Conservation (phyloP, 1,140 invertebrate genomes). For the Rhopalosiphum maidis region DNA sequence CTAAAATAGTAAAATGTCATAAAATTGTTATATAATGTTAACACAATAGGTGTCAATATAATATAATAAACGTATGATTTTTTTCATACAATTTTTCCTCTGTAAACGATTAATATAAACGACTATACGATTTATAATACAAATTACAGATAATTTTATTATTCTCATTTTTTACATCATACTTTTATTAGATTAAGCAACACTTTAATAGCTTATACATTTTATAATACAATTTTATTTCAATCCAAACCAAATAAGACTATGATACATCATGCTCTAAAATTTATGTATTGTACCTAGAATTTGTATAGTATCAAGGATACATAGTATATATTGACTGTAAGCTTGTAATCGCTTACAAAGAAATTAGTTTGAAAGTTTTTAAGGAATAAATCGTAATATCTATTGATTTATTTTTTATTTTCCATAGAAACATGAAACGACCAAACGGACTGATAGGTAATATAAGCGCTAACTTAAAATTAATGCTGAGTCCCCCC, state of each 20-base stretch:
- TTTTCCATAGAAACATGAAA: constrained; percentile 29
- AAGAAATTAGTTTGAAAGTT: neutral
- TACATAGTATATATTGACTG: neutral
- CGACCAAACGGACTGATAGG: constrained; percentile 46
- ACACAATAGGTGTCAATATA: too few species aligned
- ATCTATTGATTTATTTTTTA: constrained; percentile 44
- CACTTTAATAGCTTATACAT: neutral
- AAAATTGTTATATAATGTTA: too few species aligned
- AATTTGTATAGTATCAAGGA: neutral
- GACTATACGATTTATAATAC: too few species aligned
- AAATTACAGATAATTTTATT: neutral
- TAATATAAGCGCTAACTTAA: constrained; percentile 7
- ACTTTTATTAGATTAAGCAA: neutral
- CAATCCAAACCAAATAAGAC: neutral
- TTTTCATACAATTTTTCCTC: too few species aligned
- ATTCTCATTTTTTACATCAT: neutral
- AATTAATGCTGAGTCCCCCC: too few species aligned
- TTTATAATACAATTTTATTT: neutral
- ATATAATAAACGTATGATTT: too few species aligned
- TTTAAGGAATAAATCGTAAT: constrained; percentile 43
- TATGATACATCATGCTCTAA: neutral
- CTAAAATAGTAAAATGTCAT: too few species aligned
- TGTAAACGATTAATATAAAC: too few species aligned
- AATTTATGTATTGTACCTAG: neutral
- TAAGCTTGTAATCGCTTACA: neutral